phyloP scores from a whole-genome alignment of 2,797 vertebrate species.

The Hippopotamyrus pictus region DNA sequence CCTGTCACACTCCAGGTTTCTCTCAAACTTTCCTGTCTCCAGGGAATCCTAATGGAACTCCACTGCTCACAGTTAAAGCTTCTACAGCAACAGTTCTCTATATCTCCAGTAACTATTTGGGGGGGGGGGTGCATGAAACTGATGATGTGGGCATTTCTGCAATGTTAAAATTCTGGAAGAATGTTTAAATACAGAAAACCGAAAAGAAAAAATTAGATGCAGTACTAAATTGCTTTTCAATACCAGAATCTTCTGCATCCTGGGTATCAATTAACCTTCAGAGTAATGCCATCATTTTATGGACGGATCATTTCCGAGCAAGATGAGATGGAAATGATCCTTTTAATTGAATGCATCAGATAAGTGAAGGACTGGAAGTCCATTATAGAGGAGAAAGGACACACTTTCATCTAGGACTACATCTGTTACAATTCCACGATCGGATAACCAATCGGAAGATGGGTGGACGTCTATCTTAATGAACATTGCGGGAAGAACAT shows the following conservation, averaged over 20 bases:
- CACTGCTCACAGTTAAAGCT: not conserved
- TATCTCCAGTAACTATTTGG: not conserved
- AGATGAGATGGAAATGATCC: not conserved
- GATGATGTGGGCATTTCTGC: constrained; percentile 16
- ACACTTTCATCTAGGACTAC: not conserved
- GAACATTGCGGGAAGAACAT: not conserved
- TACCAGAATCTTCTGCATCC: not conserved
- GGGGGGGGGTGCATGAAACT: not conserved
- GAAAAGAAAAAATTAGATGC: not conserved
- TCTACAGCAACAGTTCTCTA: not conserved
- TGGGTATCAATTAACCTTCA: not conserved
- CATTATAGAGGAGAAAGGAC: not conserved
- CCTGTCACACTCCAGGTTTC: not conserved
- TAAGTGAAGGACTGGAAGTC: not conserved
- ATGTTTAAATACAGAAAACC: not conserved
- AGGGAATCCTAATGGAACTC: constrained; percentile 2
- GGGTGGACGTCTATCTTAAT: not conserved
- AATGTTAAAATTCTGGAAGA: constrained; percentile 5
- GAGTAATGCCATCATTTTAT: not conserved
- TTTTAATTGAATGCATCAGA: not conserved
- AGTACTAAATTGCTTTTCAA: not conserved
- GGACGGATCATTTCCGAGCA: not conserved
- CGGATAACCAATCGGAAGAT: not conserved
- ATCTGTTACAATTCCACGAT: not conserved
- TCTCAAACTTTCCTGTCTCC: not conserved